A percentile compares a stretch with the other conserved stretches of the same genome.
Conservation (phyloP, 2,113 vertebrate species). For the Gymnorhina tibicen region DNA sequence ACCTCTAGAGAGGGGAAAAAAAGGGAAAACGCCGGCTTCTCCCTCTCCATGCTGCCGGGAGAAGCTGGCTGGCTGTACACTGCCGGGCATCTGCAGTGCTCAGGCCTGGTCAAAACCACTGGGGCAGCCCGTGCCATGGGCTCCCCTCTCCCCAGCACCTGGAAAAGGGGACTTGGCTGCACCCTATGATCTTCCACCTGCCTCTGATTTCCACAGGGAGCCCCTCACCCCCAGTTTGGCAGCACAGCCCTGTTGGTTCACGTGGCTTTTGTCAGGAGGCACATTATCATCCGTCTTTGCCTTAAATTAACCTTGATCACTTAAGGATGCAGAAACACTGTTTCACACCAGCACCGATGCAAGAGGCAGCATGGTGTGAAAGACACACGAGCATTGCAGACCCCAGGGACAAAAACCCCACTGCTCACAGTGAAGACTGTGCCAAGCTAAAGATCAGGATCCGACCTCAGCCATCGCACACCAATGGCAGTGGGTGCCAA, state of each 20-base stretch:
- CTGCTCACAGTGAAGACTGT: background rate
- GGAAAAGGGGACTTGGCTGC: background rate
- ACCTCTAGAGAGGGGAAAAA: background rate
- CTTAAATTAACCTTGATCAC: background rate
- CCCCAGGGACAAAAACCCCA: background rate
- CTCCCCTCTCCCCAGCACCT: background rate
- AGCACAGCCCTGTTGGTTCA: background rate
- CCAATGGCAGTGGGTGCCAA: background rate
- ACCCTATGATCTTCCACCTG: background rate
- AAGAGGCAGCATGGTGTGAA: background rate
- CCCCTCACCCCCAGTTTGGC: accelerated
- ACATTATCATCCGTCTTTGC: background rate
- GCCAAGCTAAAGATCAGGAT: background rate
- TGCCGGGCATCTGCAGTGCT: background rate
- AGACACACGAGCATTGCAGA: accelerated
- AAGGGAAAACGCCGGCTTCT: background rate
- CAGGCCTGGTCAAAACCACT: background rate
- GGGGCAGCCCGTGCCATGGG: accelerated
- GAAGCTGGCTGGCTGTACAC: background rate
- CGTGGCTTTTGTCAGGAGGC: background rate
- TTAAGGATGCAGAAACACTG: background rate
- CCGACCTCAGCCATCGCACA: accelerated
- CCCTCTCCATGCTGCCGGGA: background rate
- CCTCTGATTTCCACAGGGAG: accelerated
- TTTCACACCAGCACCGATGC: background rate